Percentiles rank a stretch among this genome's conserved stretches.
These are phyloP conservation scores for Psylliodes chrysocephalus DNA, from an alignment of 2,888 invertebrate species.

Conservation along the genomic window DNA sequence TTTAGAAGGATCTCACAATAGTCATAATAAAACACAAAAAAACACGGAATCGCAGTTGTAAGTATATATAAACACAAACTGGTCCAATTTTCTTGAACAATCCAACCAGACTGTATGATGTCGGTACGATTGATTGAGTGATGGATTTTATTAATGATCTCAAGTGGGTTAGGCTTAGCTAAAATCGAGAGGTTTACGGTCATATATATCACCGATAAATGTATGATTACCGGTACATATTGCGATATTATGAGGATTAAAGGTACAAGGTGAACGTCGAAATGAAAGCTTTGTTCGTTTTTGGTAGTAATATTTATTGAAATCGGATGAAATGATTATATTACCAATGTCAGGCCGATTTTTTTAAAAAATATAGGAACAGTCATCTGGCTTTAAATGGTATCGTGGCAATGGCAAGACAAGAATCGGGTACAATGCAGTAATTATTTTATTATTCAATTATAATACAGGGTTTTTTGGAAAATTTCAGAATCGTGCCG, in stretches of 20 bases:
- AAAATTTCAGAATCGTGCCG: too few relatives aligned
- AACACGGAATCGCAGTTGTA: constrained; percentile 18
- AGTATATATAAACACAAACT: not conserved
- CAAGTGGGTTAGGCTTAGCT: constrained; percentile 16
- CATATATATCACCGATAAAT: constrained; percentile 10
- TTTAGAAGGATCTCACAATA: constrained; percentile 56
- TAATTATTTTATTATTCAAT: too few relatives aligned
- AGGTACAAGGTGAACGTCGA: constrained; percentile 27
- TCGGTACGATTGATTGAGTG: too few relatives aligned
- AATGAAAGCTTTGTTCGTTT: constrained; percentile 4
- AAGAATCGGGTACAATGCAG: too few relatives aligned
- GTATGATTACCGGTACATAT: not conserved
- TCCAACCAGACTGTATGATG: not conserved
- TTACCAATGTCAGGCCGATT: not conserved
- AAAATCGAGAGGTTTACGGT: constrained; percentile 16
- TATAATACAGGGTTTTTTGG: too few relatives aligned
- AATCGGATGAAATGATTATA: not conserved
- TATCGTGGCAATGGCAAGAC: too few relatives aligned
- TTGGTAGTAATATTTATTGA: not conserved
- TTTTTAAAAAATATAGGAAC: not conserved
- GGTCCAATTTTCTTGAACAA: constrained; percentile 5
- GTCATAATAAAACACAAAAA: constrained; percentile 38
- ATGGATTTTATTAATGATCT: constrained; percentile 19
- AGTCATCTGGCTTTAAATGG: not conserved
- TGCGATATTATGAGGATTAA: constrained; percentile 16